Evolutionary conservation across 2,888 invertebrate species (phyloP), one percentile per base, ranked within the genome.

Genomic region (Priocnemis perturbator): DNA sequence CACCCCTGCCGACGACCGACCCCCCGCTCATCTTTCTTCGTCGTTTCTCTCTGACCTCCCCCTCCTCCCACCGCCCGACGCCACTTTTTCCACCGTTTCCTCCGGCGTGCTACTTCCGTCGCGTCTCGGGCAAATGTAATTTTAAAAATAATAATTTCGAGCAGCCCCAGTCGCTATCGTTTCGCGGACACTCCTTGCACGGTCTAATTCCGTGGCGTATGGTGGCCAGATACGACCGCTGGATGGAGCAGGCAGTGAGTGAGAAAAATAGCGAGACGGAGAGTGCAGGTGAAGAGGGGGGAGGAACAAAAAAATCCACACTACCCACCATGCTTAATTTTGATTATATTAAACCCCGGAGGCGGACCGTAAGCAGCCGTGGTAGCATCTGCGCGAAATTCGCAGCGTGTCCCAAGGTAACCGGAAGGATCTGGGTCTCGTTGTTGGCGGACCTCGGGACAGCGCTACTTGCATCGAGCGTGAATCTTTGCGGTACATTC

Each of bases 341-440:
- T 81, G 81, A 76, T 79, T 78, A 81, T 79, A 79, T 79, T 81
- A 79, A 80, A 79, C 74, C 37, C 62, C 71, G 73, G 71, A 70
- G 78, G 68, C 79, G 71, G 75, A 73, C 73, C 81, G 79, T 80
- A 80, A 80, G 79, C 84, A 80, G 74, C 73, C 78, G 50, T 60
- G 78, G 78, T 68, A 79, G 72, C 79, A 79, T 79, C 79, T 79
- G 79, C 73, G 69, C 73, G 76, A 71, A 79, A 73, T 71, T 79
- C 75, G 69, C 71, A 61, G 64, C 62, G 60, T 60, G 63, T 64
- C 48, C 48, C 67, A 52, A 50, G 70, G 69, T 67, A 60, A 21
- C 73, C 66, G 67, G 64, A 76, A 73, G 76, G 71, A 70, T 61
- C 67, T 30, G 55, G 79, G 68, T 65, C 71, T 60, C 50, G 67